Base-by-base conservation (phyloP, 2,888 invertebrate genomes). In the Chrysolina americana region DNA sequence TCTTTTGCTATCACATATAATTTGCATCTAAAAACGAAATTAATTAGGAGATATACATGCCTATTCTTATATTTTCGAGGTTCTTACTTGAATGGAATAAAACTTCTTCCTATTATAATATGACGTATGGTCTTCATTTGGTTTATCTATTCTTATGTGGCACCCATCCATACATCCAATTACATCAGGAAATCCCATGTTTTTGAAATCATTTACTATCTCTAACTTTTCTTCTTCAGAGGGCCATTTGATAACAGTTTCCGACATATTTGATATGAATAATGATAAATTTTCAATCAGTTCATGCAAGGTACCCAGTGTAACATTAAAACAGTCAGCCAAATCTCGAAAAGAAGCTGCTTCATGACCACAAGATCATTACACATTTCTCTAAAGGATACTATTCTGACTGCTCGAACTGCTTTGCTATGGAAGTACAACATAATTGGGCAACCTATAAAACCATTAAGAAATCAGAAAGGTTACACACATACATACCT, bases 81-180 rank as follows among this genome's bases (percentile, higher is more conserved):
- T n/a, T 36, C 19, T n/a, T n/a, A 63, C 41, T 23, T 77, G 75
- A 50, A 76, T 73, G 5, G 77, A 77, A 71, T n/a, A n/a, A n/a
- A n/a, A n/a, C n/a, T n/a, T n/a, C n/a, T n/a, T n/a, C n/a, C n/a
- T n/a, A n/a, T n/a, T n/a, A n/a, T n/a, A n/a, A n/a, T n/a, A n/a
- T n/a, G n/a, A n/a, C n/a, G n/a, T n/a, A n/a, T 68, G 71, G 65
- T 78, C 76, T 19, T 66, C 64, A 48, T 11, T 28, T 10, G 78
- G 79, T 28, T 73, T 75, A 36, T 79, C 78, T 21, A 80, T 75
- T 64, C 19, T 63, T 0, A 81, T 70, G 50, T 80, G 78, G 28
- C 41, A 66, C 8, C 79, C 79, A 76, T 79, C 79, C 17, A 79
- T 75, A 11, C 28, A 48, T 50, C 76, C 78, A 41, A 78, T 17